A percentile compares a stretch with the other conserved stretches of the same genome.
These are phyloP conservation scores for Drusus annulatus DNA, from an alignment of 1,140 invertebrate genomes.

Conservation along the genomic window DNA sequence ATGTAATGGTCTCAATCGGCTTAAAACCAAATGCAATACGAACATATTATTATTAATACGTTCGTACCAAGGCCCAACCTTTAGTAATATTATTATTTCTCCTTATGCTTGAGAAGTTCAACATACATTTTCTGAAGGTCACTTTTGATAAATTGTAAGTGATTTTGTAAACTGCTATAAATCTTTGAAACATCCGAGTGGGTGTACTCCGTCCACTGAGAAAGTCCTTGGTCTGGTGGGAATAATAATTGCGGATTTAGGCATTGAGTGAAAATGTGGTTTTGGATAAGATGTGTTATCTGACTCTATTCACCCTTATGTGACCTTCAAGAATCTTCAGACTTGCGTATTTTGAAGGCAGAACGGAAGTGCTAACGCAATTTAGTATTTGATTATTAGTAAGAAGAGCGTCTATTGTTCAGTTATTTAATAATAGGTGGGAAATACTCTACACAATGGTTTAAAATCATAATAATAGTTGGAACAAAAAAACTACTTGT, in stretches of 20 bases:
- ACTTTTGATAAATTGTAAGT: slow-evolving; percentile 23
- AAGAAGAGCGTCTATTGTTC: no score
- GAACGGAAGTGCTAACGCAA: not conserved
- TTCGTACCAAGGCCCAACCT: not conserved
- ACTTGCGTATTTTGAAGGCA: not conserved
- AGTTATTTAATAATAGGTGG: no score
- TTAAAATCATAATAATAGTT: no score
- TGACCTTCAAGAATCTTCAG: not conserved
- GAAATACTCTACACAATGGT: no score
- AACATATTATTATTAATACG: not conserved
- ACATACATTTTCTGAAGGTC: slow-evolving; percentile 23
- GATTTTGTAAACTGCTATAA: slow-evolving; percentile 32
- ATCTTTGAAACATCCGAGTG: not conserved
- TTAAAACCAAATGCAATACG: not conserved
- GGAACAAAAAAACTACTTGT: no score
- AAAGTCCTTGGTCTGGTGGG: no score
- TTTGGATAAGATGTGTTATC: not conserved
- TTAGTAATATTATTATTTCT: not conserved
- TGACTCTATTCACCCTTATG: not conserved
- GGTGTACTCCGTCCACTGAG: not conserved
- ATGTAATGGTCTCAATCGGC: not conserved
- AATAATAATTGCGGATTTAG: not conserved
- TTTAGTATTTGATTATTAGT: not conserved
- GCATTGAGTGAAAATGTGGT: slow-evolving; percentile 4
- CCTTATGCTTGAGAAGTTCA: slow-evolving; percentile 18